Percentiles rank a stretch among this genome's conserved stretches.
These are phyloP conservation scores for Zeus faber DNA, from an alignment of 2,113 vertebrate genomes.

Conservation along the genomic window DNA sequence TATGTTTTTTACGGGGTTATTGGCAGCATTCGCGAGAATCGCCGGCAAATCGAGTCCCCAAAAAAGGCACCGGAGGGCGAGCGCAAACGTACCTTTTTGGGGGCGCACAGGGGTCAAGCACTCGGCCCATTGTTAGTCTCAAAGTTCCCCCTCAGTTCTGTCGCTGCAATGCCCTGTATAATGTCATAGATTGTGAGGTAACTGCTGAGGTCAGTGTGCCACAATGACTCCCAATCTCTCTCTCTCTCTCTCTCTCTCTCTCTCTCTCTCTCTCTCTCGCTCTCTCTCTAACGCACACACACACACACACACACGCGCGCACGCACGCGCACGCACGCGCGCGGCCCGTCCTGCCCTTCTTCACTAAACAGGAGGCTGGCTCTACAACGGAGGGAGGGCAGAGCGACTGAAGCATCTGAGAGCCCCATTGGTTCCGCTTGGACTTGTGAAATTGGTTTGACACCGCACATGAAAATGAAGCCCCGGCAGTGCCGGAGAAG, in stretches of 20 bases:
- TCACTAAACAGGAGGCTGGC: conserved; percentile 45
- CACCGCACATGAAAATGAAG: conserved; percentile 50
- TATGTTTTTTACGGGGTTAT: too few species aligned
- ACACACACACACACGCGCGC: conserved; percentile 11
- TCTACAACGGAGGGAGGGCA: conserved; percentile 39
- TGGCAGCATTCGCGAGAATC: too few species aligned
- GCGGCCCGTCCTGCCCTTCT: too few species aligned
- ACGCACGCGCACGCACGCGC: conserved; percentile 4
- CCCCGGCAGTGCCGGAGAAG: conserved; percentile 31
- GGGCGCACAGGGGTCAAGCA: too few species aligned
- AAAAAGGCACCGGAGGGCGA: too few species aligned
- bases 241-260: too few species aligned
- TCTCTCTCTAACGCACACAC: conserved; percentile 1
- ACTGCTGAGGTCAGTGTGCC: conserved; percentile 38
- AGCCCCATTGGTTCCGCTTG: conserved; percentile 45
- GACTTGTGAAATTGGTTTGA: conserved; percentile 66
- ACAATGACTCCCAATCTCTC: conserved; percentile 18
- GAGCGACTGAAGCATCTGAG: conserved; percentile 32
- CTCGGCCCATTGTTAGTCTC: too few species aligned
- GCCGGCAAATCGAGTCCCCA: too few species aligned
- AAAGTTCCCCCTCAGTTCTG: neutral
- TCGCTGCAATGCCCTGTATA: neutral
- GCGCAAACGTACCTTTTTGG: too few species aligned
- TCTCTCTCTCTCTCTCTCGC: too few species aligned
- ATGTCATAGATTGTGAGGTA: conserved; percentile 24